These are phyloP conservation scores for Oligia fasciuncula DNA, from an alignment of 2,888 invertebrate species.

Conservation along the genomic window DNA sequence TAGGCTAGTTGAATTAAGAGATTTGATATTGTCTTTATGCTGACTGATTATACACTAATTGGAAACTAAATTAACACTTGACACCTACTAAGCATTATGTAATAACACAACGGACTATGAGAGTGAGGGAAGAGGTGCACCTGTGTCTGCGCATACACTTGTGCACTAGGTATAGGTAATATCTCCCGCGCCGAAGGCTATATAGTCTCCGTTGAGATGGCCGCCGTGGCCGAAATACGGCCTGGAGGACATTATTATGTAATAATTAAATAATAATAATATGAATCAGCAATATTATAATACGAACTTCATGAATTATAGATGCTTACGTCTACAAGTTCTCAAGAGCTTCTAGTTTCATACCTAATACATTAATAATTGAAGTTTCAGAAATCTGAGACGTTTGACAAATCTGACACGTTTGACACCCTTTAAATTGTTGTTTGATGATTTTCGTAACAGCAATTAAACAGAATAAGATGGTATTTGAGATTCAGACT, in stretches of 20 bases:
- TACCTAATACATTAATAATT: conserved; percentile 27
- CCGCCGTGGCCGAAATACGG: no score
- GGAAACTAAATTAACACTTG: conserved; percentile 4
- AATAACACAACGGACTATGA: not conserved
- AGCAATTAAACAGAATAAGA: conserved; percentile 2
- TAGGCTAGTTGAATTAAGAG: not conserved
- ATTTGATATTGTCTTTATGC: not conserved
- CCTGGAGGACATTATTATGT: no score
- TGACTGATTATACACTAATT: not conserved
- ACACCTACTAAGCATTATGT: conserved; percentile 11
- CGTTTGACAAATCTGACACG: conserved; percentile 12
- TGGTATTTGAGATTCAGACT: not conserved
- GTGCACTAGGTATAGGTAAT: no score
- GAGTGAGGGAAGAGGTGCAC: no score
- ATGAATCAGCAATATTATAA: conserved; percentile 33
- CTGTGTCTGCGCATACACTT: no score
- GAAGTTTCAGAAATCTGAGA: conserved; percentile 21
- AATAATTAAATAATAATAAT: not conserved
- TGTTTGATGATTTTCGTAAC: conserved; percentile 15
- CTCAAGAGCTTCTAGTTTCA: conserved; percentile 26
- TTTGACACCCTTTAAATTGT: not conserved
- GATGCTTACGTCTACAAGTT: conserved; percentile 8
- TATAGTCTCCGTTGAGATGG: no score
- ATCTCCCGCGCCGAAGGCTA: no score
- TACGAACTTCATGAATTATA: conserved; percentile 35